Percentiles rank a stretch among this genome's conserved stretches.
Evolutionary conservation across 2,888 invertebrate genomes (phyloP).

Genomic region (Cryptocheilus praepositus): DNA sequence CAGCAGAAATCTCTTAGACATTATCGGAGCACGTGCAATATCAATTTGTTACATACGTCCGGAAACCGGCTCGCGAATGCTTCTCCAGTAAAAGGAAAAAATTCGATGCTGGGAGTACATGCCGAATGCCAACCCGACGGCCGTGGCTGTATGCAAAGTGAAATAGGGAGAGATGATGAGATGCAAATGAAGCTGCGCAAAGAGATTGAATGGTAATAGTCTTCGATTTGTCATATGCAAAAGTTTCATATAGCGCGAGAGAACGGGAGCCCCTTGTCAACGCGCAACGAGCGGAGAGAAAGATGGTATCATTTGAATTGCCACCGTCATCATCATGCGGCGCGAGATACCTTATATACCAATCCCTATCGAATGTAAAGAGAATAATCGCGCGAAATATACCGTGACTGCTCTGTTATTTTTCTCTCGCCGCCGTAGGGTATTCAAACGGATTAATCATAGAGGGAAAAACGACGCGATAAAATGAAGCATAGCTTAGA

Average conservation of each 20-base stretch:
- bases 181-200: conserved; percentile 66
- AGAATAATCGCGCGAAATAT: conserved; percentile 68
- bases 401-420: conserved; percentile 45
- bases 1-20: conserved; percentile 1
- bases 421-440: conserved; percentile 1
- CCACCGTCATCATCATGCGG: conserved; percentile 55
- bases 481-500: conserved; percentile 44
- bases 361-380: conserved; percentile 57
- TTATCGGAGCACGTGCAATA: conserved; percentile 32
- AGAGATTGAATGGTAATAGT: conserved; percentile 73
- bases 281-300: conserved; percentile 45
- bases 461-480: conserved; percentile 56
- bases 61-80: background rate
- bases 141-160: conserved; percentile 60
- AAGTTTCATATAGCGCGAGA: conserved; percentile 52
- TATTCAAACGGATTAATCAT: conserved; percentile 50
- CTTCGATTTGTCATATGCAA: conserved; percentile 73
- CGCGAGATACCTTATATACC: conserved; percentile 41
- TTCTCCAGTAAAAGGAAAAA: background rate
- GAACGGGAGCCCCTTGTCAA: conserved; percentile 12
- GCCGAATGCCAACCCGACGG: conserved; percentile 23
- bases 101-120: conserved; percentile 13
- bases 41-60: conserved; percentile 10
- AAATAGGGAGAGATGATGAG: conserved; percentile 62
- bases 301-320: conserved; percentile 70